Percentiles rank a stretch among this genome's conserved stretches.
Evolutionary conservation across 1,140 invertebrate species (phyloP).

Genomic region (Meloidogyne hapla): DNA sequence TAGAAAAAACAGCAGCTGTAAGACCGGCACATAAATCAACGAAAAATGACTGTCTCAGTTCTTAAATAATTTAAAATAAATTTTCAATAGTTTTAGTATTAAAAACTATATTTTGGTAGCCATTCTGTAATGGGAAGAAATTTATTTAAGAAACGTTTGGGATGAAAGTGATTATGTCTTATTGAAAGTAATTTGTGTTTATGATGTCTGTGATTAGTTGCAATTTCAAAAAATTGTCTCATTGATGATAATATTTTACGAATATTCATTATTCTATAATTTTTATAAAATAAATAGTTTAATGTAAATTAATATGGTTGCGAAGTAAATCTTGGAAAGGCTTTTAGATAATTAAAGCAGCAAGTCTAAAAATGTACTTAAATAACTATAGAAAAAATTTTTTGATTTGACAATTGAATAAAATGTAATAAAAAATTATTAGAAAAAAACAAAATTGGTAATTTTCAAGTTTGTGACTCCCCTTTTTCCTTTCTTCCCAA

Average conservation of each 20-base stretch:
- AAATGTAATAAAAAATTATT: too few species aligned
- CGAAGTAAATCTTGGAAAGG: too few species aligned
- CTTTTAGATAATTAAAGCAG: too few species aligned
- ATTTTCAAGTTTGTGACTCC: too few species aligned
- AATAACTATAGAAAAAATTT: too few species aligned
- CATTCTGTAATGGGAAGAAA: conserved; percentile 50
- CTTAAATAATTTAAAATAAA: neutral
- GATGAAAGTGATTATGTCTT: neutral
- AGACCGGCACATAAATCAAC: conserved; percentile 58
- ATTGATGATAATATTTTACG: neutral
- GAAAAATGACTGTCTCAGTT: conserved; percentile 54
- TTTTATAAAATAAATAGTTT: too few species aligned
- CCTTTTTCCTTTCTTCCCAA: too few species aligned
- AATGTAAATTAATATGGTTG: too few species aligned
- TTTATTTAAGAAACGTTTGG: conserved; percentile 3
- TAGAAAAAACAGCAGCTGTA: conserved; percentile 58
- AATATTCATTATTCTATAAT: neutral
- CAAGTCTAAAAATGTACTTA: too few species aligned
- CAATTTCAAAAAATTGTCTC: neutral
- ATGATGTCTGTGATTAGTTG: neutral
- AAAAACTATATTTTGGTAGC: conserved; percentile 46
- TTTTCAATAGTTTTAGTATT: neutral
- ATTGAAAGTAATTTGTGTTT: neutral
- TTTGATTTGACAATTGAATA: too few species aligned
- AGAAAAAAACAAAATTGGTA: too few species aligned